Conservation (phyloP, 2,888 invertebrate species). For the Limnephilus auricula region DNA sequence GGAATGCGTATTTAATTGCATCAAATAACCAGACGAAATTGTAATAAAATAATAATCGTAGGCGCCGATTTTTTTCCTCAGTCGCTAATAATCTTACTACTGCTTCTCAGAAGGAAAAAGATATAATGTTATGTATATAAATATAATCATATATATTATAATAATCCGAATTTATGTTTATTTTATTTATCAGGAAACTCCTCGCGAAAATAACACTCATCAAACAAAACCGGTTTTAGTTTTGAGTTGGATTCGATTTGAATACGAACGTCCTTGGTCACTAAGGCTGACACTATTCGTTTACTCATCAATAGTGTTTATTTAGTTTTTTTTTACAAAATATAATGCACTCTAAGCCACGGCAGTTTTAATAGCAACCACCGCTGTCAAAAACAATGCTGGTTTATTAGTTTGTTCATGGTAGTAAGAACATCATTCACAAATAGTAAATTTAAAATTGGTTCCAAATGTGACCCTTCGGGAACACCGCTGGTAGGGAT, state of each 20-base stretch:
- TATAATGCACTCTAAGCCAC: neutral
- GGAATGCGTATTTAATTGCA: constrained; percentile 9
- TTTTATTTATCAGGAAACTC: constrained; percentile 21
- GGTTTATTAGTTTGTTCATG: too few species aligned
- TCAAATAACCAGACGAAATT: neutral
- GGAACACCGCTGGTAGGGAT: too few species aligned
- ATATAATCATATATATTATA: neutral
- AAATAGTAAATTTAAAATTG: too few species aligned
- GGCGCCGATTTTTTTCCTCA: constrained; percentile 11
- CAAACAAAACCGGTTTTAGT: neutral
- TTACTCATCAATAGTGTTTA: neutral
- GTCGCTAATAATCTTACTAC: neutral
- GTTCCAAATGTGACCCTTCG: too few species aligned
- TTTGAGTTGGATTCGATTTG: neutral
- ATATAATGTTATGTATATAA: neutral
- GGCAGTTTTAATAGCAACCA: too few species aligned
- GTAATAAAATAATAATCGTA: neutral
- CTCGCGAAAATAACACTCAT: constrained; percentile 8
- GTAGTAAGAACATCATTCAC: too few species aligned
- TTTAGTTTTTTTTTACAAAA: neutral
- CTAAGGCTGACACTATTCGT: neutral
- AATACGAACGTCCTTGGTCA: constrained; percentile 30
- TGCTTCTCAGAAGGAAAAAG: constrained; percentile 12
- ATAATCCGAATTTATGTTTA: constrained; percentile 22
- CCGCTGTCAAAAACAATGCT: too few species aligned